Conservation (phyloP, 2,797 vertebrate species). For the Lophotriccus pileatus region DNA sequence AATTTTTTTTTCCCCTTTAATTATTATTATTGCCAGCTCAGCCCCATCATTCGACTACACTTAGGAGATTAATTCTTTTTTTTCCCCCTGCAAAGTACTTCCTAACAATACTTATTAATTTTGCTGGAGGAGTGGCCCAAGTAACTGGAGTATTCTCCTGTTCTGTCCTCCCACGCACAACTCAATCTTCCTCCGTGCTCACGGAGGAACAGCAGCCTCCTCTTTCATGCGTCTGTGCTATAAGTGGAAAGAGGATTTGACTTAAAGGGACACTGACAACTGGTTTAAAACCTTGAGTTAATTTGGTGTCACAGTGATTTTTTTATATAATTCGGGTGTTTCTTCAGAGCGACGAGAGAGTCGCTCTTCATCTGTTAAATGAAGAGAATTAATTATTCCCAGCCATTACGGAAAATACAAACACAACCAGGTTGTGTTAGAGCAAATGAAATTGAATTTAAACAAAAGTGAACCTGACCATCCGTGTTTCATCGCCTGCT, state of each 20-base stretch:
- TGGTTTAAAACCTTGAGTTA: slow-evolving; percentile 27
- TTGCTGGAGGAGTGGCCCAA: slow-evolving; percentile 56
- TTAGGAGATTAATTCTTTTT: slow-evolving; percentile 9
- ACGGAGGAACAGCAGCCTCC: background rate
- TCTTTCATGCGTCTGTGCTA: slow-evolving; percentile 24
- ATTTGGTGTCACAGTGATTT: background rate
- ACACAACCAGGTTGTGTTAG: background rate
- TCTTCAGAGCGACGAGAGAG: background rate
- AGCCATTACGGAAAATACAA: background rate
- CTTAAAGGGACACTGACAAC: slow-evolving; percentile 44
- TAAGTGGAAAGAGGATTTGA: slow-evolving; percentile 43
- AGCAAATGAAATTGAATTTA: slow-evolving; percentile 42
- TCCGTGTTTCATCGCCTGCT: fast-evolving
- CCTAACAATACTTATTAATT: slow-evolving; percentile 64
- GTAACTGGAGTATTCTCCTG: slow-evolving; percentile 50
- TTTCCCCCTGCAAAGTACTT: slow-evolving; percentile 1
- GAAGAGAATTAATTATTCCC: slow-evolving; percentile 34
- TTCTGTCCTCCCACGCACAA: slow-evolving; percentile 56
- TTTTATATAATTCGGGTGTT: slow-evolving; percentile 6
- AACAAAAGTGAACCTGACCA: slow-evolving; percentile 38
- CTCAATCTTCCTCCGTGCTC: slow-evolving; percentile 38
- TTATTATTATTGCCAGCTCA: slow-evolving; percentile 41
- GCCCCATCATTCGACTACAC: background rate
- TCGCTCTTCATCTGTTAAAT: background rate
- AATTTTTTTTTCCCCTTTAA: background rate